phyloP scores from a whole-genome alignment of 2,797 vertebrate species.

The Crocodylus rhombifer region DNA sequence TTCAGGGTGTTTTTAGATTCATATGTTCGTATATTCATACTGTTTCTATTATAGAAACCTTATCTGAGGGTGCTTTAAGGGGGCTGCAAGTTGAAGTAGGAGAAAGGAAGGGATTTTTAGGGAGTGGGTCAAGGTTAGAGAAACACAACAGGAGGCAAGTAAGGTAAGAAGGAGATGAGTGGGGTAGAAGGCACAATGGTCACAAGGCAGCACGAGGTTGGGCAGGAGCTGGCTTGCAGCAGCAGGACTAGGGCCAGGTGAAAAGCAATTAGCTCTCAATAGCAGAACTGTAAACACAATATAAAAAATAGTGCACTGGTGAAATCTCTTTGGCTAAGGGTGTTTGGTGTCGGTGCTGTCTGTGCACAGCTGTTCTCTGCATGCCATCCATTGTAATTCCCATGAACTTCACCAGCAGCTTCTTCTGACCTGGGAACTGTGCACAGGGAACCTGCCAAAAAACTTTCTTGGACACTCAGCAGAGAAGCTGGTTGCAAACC shows the following conservation, averaged over 20 bases:
- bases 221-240: not conserved
- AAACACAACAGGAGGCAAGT: not conserved
- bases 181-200: too few species aligned
- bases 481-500: conserved; percentile 36
- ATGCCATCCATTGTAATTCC: not conserved
- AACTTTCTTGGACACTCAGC: conserved; percentile 20
- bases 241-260: not conserved
- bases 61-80: not conserved
- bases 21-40: not conserved
- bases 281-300: not conserved
- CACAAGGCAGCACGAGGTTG: not conserved
- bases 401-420: conserved; percentile 25
- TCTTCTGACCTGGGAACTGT: conserved; percentile 47
- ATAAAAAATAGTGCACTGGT: conserved; percentile 28
- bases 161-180: conserved; percentile 4
- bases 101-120: not conserved
- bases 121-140: not conserved
- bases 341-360: not conserved
- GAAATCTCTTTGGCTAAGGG: conserved; percentile 14
- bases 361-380: conserved; percentile 17
- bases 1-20: conserved; percentile 23
- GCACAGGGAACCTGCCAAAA: conserved; percentile 48
- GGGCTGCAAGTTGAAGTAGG: not conserved
- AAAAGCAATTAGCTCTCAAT: not conserved
- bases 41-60: not conserved